phyloP scores from a whole-genome alignment of 2,113 vertebrate species.

The Dicaeum eximium region DNA sequence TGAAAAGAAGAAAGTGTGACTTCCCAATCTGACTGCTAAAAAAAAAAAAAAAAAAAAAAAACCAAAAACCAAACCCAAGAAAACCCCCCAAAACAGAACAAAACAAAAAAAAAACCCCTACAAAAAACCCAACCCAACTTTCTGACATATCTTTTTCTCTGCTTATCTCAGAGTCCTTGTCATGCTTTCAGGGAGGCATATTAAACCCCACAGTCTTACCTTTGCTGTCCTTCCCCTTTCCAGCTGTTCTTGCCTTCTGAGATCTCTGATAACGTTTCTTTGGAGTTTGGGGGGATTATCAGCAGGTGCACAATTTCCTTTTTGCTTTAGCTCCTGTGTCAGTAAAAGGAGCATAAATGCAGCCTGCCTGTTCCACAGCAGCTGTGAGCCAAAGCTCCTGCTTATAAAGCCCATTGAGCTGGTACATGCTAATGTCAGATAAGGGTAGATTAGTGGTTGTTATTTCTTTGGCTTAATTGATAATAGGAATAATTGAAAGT shows the following conservation, averaged over 20 bases:
- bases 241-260: background rate
- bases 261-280: background rate
- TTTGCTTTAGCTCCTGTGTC: background rate
- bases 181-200: rapidly evolving
- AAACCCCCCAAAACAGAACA: too few species aligned
- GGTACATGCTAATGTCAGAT: background rate
- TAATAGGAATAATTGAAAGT: background rate
- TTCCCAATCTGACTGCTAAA: background rate
- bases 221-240: background rate
- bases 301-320: background rate
- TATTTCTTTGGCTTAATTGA: conserved; percentile 19
- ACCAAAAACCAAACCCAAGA: background rate
- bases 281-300: background rate
- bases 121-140: background rate
- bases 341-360: background rate
- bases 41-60: background rate
- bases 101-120: background rate
- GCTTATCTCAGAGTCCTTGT: background rate
- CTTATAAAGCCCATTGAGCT: background rate
- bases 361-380: background rate
- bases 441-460: background rate
- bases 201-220: background rate
- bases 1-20: background rate
- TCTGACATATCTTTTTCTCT: background rate
- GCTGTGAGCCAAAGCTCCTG: background rate